Conservation (phyloP, 2,888 invertebrate species). For the Prenolepis imparis region DNA sequence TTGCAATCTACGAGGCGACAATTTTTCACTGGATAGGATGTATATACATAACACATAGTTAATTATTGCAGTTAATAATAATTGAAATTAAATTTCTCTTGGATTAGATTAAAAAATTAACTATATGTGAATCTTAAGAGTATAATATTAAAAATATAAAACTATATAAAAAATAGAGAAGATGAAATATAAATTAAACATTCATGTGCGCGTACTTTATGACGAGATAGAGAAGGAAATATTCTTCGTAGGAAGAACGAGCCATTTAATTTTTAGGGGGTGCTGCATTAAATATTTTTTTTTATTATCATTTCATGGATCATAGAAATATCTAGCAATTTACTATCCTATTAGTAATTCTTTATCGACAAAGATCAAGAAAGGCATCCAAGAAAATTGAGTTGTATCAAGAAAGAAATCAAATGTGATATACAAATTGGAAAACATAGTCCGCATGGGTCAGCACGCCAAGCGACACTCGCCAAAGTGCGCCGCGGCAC, state of each 20-base stretch:
- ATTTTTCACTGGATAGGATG: background rate
- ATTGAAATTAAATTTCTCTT: background rate
- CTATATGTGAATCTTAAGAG: background rate
- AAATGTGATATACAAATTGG: constrained; percentile 40
- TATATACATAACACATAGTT: background rate
- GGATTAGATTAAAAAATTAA: background rate
- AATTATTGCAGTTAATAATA: background rate
- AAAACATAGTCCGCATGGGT: constrained; percentile 38
- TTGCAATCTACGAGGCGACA: background rate
- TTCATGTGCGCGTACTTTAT: background rate
- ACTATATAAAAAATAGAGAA: background rate
- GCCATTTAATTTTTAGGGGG: background rate
- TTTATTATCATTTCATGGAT: background rate
- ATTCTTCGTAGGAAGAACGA: background rate
- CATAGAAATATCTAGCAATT: background rate
- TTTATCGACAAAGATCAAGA: background rate
- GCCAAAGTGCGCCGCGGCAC: constrained; percentile 42
- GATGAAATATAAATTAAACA: background rate
- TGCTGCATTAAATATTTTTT: background rate
- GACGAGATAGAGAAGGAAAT: background rate
- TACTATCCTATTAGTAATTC: background rate
- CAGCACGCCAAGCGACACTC: constrained; percentile 43
- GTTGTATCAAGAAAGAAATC: background rate
- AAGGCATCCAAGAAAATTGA: background rate
- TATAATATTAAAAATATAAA: background rate